phyloP scores from a whole-genome alignment of 2,888 invertebrate species.

The Muschampia plurimacula region DNA sequence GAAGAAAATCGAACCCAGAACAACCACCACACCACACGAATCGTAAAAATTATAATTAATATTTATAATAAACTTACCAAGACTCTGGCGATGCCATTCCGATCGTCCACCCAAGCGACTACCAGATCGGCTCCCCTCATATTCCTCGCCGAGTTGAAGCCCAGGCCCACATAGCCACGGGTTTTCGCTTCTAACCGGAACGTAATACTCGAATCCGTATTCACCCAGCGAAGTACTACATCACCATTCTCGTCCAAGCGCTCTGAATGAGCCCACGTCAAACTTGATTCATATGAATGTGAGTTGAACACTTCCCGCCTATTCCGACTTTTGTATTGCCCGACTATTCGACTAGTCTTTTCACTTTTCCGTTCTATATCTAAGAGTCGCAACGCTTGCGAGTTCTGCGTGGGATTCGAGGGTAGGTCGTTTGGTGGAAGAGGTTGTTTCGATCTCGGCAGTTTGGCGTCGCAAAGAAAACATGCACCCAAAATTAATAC shows the following conservation, averaged over 20 bases:
- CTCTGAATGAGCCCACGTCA: slow-evolving; percentile 87
- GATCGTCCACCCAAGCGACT: slow-evolving; percentile 95
- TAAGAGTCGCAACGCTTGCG: slow-evolving; percentile 61
- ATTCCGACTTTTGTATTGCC: slow-evolving; percentile 69
- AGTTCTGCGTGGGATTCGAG: slow-evolving; percentile 63
- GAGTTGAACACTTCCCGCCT: slow-evolving; percentile 77
- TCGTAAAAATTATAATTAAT: too few species aligned
- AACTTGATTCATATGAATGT: slow-evolving; percentile 73
- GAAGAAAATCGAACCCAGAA: too few species aligned
- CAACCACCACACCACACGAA: too few species aligned
- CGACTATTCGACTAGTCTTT: slow-evolving; percentile 72
- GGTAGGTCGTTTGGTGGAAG: slow-evolving; percentile 68
- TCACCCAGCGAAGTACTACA: slow-evolving; percentile 89
- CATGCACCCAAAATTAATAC: slow-evolving; percentile 70
- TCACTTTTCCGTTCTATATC: slow-evolving; percentile 69
- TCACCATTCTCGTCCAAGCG: slow-evolving; percentile 84
- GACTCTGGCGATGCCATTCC: slow-evolving; percentile 88
- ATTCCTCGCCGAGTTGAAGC: slow-evolving; percentile 92
- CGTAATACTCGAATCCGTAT: slow-evolving; percentile 91
- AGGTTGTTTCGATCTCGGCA: slow-evolving; percentile 66
- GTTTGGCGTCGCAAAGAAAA: slow-evolving; percentile 75
- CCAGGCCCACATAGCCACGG: slow-evolving; percentile 94
- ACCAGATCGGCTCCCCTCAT: slow-evolving; percentile 95
- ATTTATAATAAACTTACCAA: slow-evolving; percentile 88
- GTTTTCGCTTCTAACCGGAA: slow-evolving; percentile 94